Conservation (phyloP, 2,888 invertebrate species). For the Diabrotica balteata region DNA sequence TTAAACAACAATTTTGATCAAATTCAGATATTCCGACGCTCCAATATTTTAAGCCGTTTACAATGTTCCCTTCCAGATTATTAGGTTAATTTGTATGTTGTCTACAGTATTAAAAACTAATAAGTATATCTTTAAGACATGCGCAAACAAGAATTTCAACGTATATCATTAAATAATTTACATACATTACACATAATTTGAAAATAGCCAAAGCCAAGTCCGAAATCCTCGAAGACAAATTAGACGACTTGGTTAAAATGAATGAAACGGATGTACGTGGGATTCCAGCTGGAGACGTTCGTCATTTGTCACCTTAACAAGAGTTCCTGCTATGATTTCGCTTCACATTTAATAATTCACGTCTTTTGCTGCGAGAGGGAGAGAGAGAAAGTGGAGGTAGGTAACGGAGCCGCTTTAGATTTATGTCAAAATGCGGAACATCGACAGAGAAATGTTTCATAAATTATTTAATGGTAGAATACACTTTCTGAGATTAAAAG, state of each 20-base stretch:
- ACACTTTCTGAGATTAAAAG: too few species aligned
- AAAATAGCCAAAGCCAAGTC: not conserved
- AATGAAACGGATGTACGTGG: constrained; percentile 11
- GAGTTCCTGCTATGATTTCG: constrained; percentile 23
- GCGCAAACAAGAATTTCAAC: too few species aligned
- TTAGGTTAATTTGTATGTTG: too few species aligned
- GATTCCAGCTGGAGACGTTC: constrained; percentile 10
- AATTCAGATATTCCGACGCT: too few species aligned
- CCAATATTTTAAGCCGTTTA: too few species aligned
- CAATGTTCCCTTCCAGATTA: too few species aligned
- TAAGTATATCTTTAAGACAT: too few species aligned
- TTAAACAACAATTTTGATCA: too few species aligned
- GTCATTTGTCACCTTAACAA: constrained; percentile 29
- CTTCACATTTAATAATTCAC: constrained; percentile 21
- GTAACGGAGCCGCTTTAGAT: not conserved
- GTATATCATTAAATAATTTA: too few species aligned
- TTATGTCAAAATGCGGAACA: constrained; percentile 10
- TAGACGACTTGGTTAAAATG: constrained; percentile 11
- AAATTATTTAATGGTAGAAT: not conserved
- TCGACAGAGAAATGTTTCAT: not conserved
- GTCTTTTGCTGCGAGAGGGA: constrained; percentile 5
- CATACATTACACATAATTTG: not conserved
- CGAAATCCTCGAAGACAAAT: constrained; percentile 11
- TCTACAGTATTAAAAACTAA: too few species aligned
- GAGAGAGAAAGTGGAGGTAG: not conserved